phyloP scores from a whole-genome alignment of 1,140 invertebrate genomes.

The Lordiphosa mommai region DNA sequence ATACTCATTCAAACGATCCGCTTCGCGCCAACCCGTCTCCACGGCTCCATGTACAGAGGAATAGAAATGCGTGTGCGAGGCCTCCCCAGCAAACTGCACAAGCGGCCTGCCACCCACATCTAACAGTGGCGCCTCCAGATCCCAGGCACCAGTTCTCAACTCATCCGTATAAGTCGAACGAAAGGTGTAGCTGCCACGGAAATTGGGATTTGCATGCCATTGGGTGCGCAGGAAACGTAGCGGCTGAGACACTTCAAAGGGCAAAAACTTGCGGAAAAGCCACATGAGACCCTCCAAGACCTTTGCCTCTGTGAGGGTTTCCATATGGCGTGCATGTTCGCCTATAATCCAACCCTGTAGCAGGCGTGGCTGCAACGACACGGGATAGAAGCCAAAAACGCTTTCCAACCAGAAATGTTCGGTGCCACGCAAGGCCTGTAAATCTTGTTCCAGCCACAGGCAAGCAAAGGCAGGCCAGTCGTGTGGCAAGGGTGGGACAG shows the following conservation, averaged over 20 bases:
- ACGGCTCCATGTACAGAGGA: slow-evolving; percentile 91
- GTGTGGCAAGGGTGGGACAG: slow-evolving; percentile 83
- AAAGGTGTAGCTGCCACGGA: slow-evolving; percentile 87
- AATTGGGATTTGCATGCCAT: slow-evolving; percentile 86
- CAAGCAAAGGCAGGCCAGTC: slow-evolving; percentile 80
- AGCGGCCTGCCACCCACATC: slow-evolving; percentile 80
- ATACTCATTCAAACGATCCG: slow-evolving; percentile 80
- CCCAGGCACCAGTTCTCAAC: slow-evolving; percentile 79
- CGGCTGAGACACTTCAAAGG: slow-evolving; percentile 38
- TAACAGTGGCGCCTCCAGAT: slow-evolving; percentile 82
- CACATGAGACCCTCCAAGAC: slow-evolving; percentile 80
- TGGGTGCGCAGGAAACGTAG: slow-evolving; percentile 66
- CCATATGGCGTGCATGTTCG: slow-evolving; percentile 82
- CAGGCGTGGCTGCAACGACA: slow-evolving; percentile 84
- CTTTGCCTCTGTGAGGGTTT: slow-evolving; percentile 80
- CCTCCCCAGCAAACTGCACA: slow-evolving; percentile 87
- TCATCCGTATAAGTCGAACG: slow-evolving; percentile 82
- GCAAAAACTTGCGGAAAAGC: slow-evolving; percentile 80
- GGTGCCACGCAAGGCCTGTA: slow-evolving; percentile 50
- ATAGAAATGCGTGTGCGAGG: slow-evolving; percentile 84
- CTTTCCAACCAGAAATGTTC: slow-evolving; percentile 82
- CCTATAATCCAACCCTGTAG: slow-evolving; percentile 85
- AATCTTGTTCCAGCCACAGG: slow-evolving; percentile 81
- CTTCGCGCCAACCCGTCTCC: slow-evolving; percentile 88
- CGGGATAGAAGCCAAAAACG: slow-evolving; percentile 84